Evolutionary conservation across 2,888 invertebrate genomes (phyloP).

Genomic region (Euzetes globulus): DNA sequence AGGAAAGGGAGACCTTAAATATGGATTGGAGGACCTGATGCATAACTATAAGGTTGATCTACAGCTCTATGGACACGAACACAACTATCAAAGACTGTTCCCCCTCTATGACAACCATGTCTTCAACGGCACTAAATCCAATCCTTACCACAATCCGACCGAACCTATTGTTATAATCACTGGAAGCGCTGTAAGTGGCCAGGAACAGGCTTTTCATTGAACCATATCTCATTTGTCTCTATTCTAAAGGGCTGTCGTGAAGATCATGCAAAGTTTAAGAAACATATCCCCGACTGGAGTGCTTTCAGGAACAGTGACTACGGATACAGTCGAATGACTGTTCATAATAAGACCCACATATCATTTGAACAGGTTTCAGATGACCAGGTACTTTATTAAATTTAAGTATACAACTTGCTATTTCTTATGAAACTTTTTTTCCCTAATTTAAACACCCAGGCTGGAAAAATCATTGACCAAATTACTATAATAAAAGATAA

Average conservation of each 20-base stretch:
- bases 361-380: constrained; percentile 71
- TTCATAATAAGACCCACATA: constrained; percentile 71
- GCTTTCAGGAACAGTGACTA: constrained; percentile 80
- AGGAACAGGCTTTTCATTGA: too few species aligned
- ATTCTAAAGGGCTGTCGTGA: constrained; percentile 68
- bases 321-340: constrained; percentile 75
- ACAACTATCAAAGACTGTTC: constrained; percentile 91
- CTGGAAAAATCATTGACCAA: too few species aligned
- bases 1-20: constrained; percentile 33
- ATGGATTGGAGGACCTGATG: constrained; percentile 71
- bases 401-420: too few species aligned
- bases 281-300: constrained; percentile 63
- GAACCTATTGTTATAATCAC: constrained; percentile 87
- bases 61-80: constrained; percentile 94
- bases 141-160: constrained; percentile 57
- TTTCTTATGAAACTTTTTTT: too few species aligned
- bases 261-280: constrained; percentile 65
- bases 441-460: too few species aligned
- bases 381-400: constrained; percentile 38
- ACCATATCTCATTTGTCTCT: too few species aligned
- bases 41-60: constrained; percentile 84
- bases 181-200: constrained; percentile 52
- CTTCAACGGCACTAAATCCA: constrained; percentile 48
- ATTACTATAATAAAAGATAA: too few species aligned
- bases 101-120: constrained; percentile 70